phyloP scores from a whole-genome alignment of 2,888 invertebrate species.

The Conistra vaccinii region DNA sequence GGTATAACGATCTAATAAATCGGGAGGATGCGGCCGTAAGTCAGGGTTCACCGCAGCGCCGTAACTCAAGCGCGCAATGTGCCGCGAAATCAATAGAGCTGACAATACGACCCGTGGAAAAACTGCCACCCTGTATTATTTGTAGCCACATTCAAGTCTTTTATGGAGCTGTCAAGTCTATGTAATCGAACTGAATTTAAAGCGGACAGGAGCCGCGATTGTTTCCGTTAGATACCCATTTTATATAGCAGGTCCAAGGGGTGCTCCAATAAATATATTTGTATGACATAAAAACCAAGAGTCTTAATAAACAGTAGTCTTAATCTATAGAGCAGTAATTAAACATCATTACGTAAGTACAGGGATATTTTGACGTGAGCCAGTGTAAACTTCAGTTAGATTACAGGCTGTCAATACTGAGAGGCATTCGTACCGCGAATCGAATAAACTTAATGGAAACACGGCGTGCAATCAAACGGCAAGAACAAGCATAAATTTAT shows the following conservation, averaged over 20 bases:
- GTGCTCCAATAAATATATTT: constrained; percentile 36
- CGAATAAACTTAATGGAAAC: constrained; percentile 86
- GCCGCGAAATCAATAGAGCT: constrained; percentile 89
- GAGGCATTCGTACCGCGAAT: constrained; percentile 78
- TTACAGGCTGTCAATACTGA: constrained; percentile 83
- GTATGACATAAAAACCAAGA: constrained; percentile 25
- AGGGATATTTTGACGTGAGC: constrained; percentile 70
- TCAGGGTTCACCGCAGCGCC: constrained; percentile 84
- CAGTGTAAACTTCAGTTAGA: constrained; percentile 79
- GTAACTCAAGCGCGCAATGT: constrained; percentile 87
- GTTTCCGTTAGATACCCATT: constrained; percentile 9
- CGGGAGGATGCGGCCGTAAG: constrained; percentile 82
- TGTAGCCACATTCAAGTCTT: constrained; percentile 58
- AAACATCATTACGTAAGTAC: constrained; percentile 58
- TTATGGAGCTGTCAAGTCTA: constrained; percentile 67
- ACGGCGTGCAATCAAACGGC: constrained; percentile 87
- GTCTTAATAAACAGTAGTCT: constrained; percentile 43
- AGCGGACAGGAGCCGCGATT: constrained; percentile 23
- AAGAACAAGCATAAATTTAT: constrained; percentile 91
- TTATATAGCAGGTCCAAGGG: not conserved
- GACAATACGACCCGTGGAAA: constrained; percentile 71
- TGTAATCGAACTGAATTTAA: constrained; percentile 61
- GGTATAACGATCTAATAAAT: constrained; percentile 88
- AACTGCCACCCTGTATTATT: constrained; percentile 62
- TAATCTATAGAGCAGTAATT: constrained; percentile 52